Evolutionary conservation across 2,888 invertebrate genomes (phyloP).

Genomic region (Cyaniris semiargus): DNA sequence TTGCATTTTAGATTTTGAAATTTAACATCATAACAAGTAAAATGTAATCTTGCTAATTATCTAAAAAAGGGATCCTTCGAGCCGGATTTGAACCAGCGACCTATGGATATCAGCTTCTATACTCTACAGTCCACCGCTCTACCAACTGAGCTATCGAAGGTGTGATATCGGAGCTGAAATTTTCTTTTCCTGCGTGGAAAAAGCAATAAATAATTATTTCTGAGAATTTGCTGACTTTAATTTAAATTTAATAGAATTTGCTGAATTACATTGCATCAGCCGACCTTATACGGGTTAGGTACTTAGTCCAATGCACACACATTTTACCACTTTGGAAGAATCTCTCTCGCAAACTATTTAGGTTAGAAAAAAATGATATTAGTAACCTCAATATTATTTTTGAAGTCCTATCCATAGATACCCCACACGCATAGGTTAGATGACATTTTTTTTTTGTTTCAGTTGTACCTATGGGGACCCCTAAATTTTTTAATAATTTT

Average conservation of each 20-base stretch:
- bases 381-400: no score
- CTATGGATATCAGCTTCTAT: constrained; percentile 72
- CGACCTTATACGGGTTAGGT: not conserved
- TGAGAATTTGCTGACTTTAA: not conserved
- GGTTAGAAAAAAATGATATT: no score
- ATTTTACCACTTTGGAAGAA: no score
- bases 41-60: no score
- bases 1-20: no score
- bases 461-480: no score
- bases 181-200: not conserved
- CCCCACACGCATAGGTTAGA: no score
- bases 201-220: constrained; percentile 11
- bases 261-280: not conserved
- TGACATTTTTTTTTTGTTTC: no score
- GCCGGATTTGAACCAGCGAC: constrained; percentile 83
- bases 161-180: not conserved
- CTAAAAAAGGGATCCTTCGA: constrained; percentile 67
- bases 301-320: not conserved
- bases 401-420: no score
- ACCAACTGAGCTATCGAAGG: constrained; percentile 74
- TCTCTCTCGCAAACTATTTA: no score
- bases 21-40: not conserved
- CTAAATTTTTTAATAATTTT: no score
- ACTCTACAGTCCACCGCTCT: constrained; percentile 70
- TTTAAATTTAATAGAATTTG: not conserved